phyloP scores from a whole-genome alignment of 2,113 vertebrate species.

The Otocyon megalotis region DNA sequence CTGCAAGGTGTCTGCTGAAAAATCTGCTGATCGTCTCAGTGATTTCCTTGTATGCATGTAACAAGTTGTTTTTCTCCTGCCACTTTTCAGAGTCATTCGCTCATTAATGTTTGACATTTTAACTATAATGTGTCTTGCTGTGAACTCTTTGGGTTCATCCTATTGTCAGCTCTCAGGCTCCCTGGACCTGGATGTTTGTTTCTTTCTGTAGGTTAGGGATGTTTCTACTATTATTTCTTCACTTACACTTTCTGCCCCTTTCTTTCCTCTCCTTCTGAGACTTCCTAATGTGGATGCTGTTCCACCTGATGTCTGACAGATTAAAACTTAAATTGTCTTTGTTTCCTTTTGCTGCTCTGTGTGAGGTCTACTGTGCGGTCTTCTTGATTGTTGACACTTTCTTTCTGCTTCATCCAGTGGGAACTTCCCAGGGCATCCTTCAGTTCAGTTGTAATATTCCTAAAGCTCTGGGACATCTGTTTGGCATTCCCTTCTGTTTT shows the following conservation, averaged over 20 bases:
- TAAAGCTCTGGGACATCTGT: not conserved
- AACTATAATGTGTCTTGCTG: not conserved
- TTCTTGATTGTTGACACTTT: not conserved
- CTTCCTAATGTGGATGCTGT: not conserved
- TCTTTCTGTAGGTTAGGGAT: not conserved
- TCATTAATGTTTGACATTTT: not conserved
- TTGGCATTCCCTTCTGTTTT: not conserved
- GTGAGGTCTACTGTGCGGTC: not conserved
- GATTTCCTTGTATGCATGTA: not conserved
- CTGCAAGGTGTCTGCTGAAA: not conserved
- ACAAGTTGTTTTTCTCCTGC: not conserved
- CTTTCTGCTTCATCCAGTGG: not conserved
- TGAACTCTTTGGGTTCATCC: not conserved
- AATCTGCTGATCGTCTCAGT: not conserved
- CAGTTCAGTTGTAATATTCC: accelerated
- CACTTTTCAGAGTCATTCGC: not conserved
- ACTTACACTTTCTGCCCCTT: not conserved
- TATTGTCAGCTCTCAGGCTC: not conserved
- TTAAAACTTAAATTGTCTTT: too few relatives aligned
- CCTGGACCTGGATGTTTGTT: not conserved
- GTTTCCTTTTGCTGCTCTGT: not conserved
- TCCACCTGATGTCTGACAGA: not conserved
- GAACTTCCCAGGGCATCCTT: not conserved
- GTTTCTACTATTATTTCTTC: not conserved
- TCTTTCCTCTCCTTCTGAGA: not conserved